These are phyloP conservation scores for Iselma pallidipennis DNA, from an alignment of 2,888 invertebrate genomes.

Conservation along the genomic window DNA sequence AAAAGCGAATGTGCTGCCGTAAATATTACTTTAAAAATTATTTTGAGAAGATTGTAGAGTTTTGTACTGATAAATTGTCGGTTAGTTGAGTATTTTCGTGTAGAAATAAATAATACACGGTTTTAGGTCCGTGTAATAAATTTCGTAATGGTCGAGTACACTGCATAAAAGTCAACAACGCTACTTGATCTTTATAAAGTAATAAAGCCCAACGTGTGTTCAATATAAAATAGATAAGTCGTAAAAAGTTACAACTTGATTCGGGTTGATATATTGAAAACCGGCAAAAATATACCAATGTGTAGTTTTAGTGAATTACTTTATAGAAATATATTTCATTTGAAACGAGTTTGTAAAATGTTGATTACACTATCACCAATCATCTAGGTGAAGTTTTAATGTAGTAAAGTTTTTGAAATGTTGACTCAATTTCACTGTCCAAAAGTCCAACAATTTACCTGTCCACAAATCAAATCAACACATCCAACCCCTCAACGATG, in stretches of 20 bases:
- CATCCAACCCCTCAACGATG: not conserved
- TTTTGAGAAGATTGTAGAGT: not conserved
- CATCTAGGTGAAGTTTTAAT: not conserved
- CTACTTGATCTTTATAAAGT: slow-evolving; percentile 44
- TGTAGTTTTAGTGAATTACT: slow-evolving; percentile 28
- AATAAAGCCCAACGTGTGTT: slow-evolving; percentile 41
- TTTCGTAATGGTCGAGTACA: slow-evolving; percentile 33
- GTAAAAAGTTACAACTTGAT: slow-evolving; percentile 40
- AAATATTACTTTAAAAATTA: too few relatives aligned
- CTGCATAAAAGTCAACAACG: slow-evolving; percentile 39
- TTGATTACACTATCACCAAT: not conserved
- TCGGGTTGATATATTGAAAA: slow-evolving; percentile 33
- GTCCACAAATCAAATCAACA: not conserved
- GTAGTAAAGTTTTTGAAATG: not conserved
- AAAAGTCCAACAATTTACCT: not conserved
- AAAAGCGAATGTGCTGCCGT: too few relatives aligned
- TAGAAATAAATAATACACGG: slow-evolving; percentile 16
- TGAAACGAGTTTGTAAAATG: slow-evolving; percentile 3
- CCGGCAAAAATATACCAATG: slow-evolving; percentile 13
- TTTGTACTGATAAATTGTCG: not conserved
- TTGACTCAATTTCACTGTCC: not conserved
- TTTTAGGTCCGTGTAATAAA: slow-evolving; percentile 25
- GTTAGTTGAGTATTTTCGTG: not conserved
- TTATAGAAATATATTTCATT: slow-evolving; percentile 5
- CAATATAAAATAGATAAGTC: slow-evolving; percentile 41